These are phyloP conservation scores for Chitala chitala DNA, from an alignment of 2,113 vertebrate species.

Conservation along the genomic window DNA sequence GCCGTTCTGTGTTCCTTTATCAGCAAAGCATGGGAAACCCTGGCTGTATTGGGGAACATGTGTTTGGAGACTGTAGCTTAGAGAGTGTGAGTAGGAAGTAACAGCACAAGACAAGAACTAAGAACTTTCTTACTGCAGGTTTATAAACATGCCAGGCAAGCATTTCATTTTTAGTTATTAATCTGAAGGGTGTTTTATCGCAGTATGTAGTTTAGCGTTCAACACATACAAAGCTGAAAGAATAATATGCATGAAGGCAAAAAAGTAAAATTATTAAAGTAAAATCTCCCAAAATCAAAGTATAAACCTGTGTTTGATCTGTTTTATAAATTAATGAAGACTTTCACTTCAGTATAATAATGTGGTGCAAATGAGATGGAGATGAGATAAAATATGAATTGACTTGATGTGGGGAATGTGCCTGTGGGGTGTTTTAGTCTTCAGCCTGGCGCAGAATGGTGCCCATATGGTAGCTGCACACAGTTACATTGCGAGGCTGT, in stretches of 20 bases:
- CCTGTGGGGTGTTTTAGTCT: constrained; percentile 36
- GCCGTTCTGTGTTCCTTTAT: too few species aligned
- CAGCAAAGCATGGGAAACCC: too few species aligned
- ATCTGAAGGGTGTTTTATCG: constrained; percentile 13
- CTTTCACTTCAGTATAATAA: constrained; percentile 39
- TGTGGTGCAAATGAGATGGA: constrained; percentile 46
- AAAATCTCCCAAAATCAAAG: constrained; percentile 34
- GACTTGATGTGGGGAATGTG: constrained; percentile 39
- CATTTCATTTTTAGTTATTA: constrained; percentile 7
- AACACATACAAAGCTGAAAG: constrained; percentile 12
- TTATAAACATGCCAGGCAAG: constrained; percentile 1
- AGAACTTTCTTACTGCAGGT: too few species aligned
- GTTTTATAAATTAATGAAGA: constrained; percentile 46
- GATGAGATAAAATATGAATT: constrained; percentile 51
- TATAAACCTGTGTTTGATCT: constrained; percentile 40
- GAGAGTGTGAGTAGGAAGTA: too few species aligned
- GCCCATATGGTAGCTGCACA: constrained; percentile 70
- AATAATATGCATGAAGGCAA: constrained; percentile 23
- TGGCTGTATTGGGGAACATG: too few species aligned
- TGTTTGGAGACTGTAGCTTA: too few species aligned
- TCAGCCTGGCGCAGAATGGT: constrained; percentile 58
- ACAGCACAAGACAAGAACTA: too few species aligned
- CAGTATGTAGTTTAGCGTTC: not conserved
- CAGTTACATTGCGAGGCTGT: constrained; percentile 62
- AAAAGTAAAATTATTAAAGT: constrained; percentile 18